These are phyloP conservation scores for Tholera decimalis DNA, from an alignment of 2,888 invertebrate species.

Conservation along the genomic window DNA sequence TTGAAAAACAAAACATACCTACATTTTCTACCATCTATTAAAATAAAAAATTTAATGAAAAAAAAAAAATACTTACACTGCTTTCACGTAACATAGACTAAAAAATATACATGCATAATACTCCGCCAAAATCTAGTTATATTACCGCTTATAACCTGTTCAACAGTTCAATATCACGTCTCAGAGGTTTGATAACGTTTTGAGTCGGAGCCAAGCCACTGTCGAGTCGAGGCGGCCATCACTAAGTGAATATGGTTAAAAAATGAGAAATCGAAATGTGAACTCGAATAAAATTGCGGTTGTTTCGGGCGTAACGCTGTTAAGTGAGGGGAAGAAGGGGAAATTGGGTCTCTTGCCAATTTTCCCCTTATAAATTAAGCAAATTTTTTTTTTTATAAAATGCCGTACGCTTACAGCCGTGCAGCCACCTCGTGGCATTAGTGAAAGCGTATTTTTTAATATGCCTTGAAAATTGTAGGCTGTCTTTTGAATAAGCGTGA, in stretches of 20 bases:
- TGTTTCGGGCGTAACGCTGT: constrained; percentile 16
- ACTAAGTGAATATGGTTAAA: constrained; percentile 60
- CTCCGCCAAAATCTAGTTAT: constrained; percentile 30
- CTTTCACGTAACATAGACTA: background rate
- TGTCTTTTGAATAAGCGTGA: too few relatives aligned
- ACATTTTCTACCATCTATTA: too few relatives aligned
- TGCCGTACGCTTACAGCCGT: too few relatives aligned
- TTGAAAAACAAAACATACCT: too few relatives aligned
- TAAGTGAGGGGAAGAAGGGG: constrained; percentile 9
- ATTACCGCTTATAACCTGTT: constrained; percentile 44
- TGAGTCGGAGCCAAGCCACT: constrained; percentile 62
- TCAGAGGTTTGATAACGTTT: constrained; percentile 60
- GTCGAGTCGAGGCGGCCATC: constrained; percentile 45
- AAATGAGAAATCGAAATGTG: constrained; percentile 42
- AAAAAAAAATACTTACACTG: too few relatives aligned
- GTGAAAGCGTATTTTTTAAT: background rate
- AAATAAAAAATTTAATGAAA: too few relatives aligned
- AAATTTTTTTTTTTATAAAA: background rate
- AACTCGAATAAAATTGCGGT: constrained; percentile 37
- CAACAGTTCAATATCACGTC: constrained; percentile 59
- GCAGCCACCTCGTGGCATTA: background rate
- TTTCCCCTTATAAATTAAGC: background rate
- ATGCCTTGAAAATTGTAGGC: too few relatives aligned
- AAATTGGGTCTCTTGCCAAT: constrained; percentile 15
- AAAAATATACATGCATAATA: constrained; percentile 7